These are phyloP conservation scores for Pseudotriccus pelzelni DNA, from an alignment of 2,797 vertebrate genomes.

Conservation along the genomic window DNA sequence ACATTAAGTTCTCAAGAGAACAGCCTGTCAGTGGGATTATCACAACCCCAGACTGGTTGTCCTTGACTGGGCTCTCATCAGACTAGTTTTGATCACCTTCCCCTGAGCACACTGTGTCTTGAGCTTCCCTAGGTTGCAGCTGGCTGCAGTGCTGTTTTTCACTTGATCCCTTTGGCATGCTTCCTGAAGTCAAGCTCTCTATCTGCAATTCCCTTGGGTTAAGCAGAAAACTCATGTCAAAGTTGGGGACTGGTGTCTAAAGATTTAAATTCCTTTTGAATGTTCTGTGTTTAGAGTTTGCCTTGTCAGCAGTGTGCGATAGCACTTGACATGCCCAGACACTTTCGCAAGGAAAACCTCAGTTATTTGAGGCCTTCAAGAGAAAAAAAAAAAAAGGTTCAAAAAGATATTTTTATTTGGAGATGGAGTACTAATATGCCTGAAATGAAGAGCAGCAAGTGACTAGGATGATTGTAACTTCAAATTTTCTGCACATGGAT, in stretches of 20 bases:
- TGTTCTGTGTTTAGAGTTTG: neutral
- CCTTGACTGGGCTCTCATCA: neutral
- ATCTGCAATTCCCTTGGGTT: neutral
- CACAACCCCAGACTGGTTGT: neutral
- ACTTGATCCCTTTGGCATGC: neutral
- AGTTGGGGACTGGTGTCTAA: neutral
- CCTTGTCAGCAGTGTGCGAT: neutral
- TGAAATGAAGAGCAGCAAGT: accelerated
- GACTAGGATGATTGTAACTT: neutral
- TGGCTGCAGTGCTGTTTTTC: neutral
- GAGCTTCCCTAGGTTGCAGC: neutral
- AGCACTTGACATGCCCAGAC: neutral
- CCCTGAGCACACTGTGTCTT: accelerated
- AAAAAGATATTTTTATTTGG: neutral
- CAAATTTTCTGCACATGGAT: neutral
- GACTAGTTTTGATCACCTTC: neutral
- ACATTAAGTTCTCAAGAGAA: accelerated
- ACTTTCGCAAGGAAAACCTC: neutral
- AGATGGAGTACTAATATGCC: neutral
- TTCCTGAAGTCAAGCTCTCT: neutral
- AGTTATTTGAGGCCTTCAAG: neutral
- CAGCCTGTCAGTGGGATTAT: neutral
- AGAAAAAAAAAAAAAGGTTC: neutral
- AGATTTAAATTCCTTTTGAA: neutral
- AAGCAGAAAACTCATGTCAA: neutral